Conservation (phyloP, 2,888 invertebrate species). For the Synergus laeviventris region DNA sequence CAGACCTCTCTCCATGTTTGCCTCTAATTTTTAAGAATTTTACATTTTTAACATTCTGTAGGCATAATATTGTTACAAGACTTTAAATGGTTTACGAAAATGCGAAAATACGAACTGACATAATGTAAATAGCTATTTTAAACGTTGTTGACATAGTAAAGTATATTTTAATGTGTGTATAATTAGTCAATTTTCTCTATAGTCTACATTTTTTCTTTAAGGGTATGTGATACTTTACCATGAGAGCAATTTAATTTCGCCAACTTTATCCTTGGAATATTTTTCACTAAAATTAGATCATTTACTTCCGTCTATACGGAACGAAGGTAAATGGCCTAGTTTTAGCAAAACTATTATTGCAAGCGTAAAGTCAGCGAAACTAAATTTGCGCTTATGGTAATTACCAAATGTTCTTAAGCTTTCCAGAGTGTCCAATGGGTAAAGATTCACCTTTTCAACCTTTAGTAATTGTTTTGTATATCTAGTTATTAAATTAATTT, state of each 20-base stretch:
- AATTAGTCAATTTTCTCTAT: conserved; percentile 5
- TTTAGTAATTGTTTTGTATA: neutral
- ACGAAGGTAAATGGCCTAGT: too few relatives aligned
- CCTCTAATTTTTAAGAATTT: conserved; percentile 60
- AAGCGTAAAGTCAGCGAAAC: too few relatives aligned
- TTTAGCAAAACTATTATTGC: too few relatives aligned
- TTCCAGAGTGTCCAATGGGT: neutral
- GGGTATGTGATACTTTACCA: too few relatives aligned
- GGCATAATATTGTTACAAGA: conserved; percentile 35
- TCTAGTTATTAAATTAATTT: neutral
- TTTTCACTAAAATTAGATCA: too few relatives aligned
- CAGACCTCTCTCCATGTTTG: conserved; percentile 68
- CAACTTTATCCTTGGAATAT: too few relatives aligned
- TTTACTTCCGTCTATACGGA: too few relatives aligned
- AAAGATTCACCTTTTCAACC: neutral
- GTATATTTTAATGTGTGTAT: conserved; percentile 7
- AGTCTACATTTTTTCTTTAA: neutral
- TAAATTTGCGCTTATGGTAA: too few relatives aligned
- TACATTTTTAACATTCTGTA: neutral
- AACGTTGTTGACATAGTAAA: neutral
- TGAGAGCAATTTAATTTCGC: too few relatives aligned
- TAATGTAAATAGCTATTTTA: conserved; percentile 21
- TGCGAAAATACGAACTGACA: neutral
- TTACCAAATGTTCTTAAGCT: neutral
- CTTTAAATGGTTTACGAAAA: conserved; percentile 5